These are phyloP conservation scores for Xenotilapia caudafasciata DNA, from an alignment of 2,113 vertebrate genomes.

Conservation along the genomic window DNA sequence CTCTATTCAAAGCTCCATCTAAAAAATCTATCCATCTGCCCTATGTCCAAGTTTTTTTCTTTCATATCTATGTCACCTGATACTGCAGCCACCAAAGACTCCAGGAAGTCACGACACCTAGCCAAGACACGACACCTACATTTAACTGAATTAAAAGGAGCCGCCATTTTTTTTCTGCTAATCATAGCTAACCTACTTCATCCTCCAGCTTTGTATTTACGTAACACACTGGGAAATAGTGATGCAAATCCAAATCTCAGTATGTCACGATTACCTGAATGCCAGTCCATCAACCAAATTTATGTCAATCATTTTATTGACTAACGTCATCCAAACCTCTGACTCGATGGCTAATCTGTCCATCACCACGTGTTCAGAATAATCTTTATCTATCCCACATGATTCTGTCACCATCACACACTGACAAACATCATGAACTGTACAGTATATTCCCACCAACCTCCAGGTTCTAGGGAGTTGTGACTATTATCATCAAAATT, in stretches of 20 bases:
- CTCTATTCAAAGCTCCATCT: background rate
- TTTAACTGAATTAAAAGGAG: background rate
- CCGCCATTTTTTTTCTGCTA: background rate
- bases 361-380: background rate
- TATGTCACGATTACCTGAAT: background rate
- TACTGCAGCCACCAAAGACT: background rate
- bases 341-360: background rate
- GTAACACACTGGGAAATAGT: background rate
- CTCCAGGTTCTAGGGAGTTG: constrained; percentile 98
- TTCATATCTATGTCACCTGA: background rate
- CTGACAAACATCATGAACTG: background rate
- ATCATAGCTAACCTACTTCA: background rate
- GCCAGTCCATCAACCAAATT: too few species aligned
- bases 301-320: background rate
- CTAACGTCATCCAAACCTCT: background rate
- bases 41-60: background rate
- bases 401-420: background rate
- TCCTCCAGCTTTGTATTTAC: background rate
- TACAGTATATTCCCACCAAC: constrained; percentile 76
- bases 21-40: background rate
- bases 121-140: background rate
- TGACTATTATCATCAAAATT: constrained; percentile 96
- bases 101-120: background rate
- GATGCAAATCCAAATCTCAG: background rate
- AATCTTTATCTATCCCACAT: background rate